Conservation (phyloP, 2,113 vertebrate species). For the Cheirogaleus medius region DNA sequence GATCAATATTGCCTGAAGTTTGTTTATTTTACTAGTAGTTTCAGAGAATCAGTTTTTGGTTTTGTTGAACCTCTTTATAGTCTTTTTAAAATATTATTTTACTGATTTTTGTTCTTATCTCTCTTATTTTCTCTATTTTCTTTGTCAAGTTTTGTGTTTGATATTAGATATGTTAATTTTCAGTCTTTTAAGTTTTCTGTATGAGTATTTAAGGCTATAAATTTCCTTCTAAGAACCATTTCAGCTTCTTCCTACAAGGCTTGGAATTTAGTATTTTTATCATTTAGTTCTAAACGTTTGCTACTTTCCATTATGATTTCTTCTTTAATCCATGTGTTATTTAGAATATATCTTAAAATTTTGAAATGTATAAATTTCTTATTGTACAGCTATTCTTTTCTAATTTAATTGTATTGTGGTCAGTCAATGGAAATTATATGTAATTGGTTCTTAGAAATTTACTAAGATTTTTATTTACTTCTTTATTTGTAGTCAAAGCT, state of each 20-base stretch:
- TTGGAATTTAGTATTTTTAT: constrained; percentile 22
- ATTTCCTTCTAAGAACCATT: background rate
- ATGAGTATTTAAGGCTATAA: background rate
- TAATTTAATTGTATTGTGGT: background rate
- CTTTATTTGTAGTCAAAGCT: background rate
- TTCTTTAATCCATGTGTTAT: background rate
- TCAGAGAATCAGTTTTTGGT: too few relatives aligned
- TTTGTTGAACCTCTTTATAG: too few relatives aligned
- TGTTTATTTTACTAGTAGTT: too few relatives aligned
- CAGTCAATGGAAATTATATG: background rate
- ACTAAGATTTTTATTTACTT: background rate
- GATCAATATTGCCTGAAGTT: too few relatives aligned
- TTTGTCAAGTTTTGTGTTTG: background rate
- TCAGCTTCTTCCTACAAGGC: background rate
- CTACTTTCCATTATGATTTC: constrained; percentile 16
- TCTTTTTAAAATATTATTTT: too few relatives aligned
- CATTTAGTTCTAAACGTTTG: background rate
- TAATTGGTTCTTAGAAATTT: background rate
- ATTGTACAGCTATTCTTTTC: background rate
- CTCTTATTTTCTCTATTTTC: background rate
- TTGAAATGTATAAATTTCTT: background rate
- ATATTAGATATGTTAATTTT: background rate
- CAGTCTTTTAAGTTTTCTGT: background rate
- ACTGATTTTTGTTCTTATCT: background rate
- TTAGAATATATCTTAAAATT: constrained; percentile 3